Percentiles rank a stretch among this genome's conserved stretches.
These are phyloP conservation scores for Colletes latitarsis DNA, from an alignment of 1,140 invertebrate genomes.

Conservation along the genomic window DNA sequence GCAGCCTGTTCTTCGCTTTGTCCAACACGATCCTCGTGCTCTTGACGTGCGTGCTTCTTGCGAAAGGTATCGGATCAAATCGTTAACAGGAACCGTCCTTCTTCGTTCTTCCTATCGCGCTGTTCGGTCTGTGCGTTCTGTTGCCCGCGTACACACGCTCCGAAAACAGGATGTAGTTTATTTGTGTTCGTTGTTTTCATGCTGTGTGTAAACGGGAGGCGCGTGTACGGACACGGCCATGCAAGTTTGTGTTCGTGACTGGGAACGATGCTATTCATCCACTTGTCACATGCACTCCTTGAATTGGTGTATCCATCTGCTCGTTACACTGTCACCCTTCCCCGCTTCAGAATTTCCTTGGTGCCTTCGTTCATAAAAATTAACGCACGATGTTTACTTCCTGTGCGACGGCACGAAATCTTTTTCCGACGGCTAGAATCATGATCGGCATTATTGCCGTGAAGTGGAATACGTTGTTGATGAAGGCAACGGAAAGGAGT, in stretches of 20 bases:
- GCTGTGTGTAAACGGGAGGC: slow-evolving; percentile 12
- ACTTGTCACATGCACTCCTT: slow-evolving; percentile 48
- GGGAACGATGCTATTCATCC: slow-evolving; percentile 41
- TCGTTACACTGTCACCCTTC: slow-evolving; percentile 21
- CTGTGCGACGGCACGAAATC: slow-evolving; percentile 30
- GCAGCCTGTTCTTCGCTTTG: background rate
- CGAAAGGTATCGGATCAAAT: slow-evolving; percentile 56
- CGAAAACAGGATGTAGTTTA: slow-evolving; percentile 57
- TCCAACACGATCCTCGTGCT: slow-evolving; percentile 35
- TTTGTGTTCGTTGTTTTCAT: slow-evolving; percentile 30
- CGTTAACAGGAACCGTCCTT: background rate
- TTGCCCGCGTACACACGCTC: background rate
- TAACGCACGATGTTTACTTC: slow-evolving; percentile 66
- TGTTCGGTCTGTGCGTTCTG: background rate
- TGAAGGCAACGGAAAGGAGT: background rate
- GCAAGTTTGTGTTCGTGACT: slow-evolving; percentile 36
- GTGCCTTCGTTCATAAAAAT: slow-evolving; percentile 62
- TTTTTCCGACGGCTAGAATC: background rate
- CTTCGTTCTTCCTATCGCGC: background rate
- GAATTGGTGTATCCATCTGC: slow-evolving; percentile 59
- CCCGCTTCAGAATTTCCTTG: slow-evolving; percentile 23
- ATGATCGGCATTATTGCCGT: background rate
- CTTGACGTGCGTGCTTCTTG: slow-evolving; percentile 37
- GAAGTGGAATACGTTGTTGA: background rate
- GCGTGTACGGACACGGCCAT: background rate